Evolutionary conservation across 2,888 invertebrate genomes (phyloP).

Genomic region (Matsumyia berberina): DNA sequence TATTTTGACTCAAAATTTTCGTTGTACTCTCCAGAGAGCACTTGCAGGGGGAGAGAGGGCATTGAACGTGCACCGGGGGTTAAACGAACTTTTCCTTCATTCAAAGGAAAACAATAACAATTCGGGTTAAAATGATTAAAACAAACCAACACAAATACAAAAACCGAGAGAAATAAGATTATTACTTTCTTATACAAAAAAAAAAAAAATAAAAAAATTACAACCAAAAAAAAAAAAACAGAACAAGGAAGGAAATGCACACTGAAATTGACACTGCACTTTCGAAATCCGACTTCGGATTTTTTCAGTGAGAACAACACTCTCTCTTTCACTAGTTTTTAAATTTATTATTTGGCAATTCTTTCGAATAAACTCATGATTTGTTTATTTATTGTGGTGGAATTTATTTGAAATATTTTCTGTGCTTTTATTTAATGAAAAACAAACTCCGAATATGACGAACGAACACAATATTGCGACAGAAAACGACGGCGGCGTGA

Average conservation of each 20-base stretch:
- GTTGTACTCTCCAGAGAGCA: slow-evolving; percentile 34
- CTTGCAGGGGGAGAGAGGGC: slow-evolving; percentile 52
- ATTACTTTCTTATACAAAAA: slow-evolving; percentile 10
- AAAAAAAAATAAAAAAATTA: slow-evolving; percentile 14
- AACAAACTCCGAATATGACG: slow-evolving; percentile 71
- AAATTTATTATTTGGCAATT: slow-evolving; percentile 24
- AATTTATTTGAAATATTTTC: slow-evolving; percentile 15
- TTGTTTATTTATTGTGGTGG: slow-evolving; percentile 24
- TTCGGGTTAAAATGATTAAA: slow-evolving; percentile 22
- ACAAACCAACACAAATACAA: slow-evolving; percentile 28
- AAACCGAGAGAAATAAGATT: slow-evolving; percentile 18
- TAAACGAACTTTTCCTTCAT: slow-evolving; percentile 65
- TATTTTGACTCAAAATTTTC: slow-evolving; percentile 17
- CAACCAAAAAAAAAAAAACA: slow-evolving; percentile 1
- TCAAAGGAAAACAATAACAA: slow-evolving; percentile 38
- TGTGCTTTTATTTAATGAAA: slow-evolving; percentile 50
- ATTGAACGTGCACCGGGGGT: slow-evolving; percentile 71
- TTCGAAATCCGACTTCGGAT: slow-evolving; percentile 49
- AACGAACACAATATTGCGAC: slow-evolving; percentile 75
- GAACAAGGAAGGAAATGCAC: slow-evolving; percentile 49
- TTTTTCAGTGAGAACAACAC: slow-evolving; percentile 47
- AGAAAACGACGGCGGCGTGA: slow-evolving; percentile 76
- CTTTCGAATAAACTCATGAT: slow-evolving; percentile 16
- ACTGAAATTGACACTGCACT: slow-evolving; percentile 60
- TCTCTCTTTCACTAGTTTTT: slow-evolving; percentile 61